Base-by-base conservation (phyloP, 1,140 invertebrate genomes). In the Ctenoplectra terminalis region DNA sequence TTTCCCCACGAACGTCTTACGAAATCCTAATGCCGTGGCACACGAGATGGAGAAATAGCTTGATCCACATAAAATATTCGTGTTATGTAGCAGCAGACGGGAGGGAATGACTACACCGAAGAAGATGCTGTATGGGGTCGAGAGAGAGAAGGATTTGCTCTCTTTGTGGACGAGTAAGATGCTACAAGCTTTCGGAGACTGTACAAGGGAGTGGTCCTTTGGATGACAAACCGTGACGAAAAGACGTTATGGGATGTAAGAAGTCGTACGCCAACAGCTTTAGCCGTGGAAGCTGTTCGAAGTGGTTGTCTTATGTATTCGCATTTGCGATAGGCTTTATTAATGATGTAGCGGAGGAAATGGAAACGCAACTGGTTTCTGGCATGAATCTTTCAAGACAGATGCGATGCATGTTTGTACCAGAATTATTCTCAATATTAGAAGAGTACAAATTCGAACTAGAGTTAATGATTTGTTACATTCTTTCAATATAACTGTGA, bases 161-260 rank as follows among this genome's bases (percentile, higher is more conserved):
- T 34, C 29, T 31, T 64, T 9, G 20, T 23, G 29, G 26, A 11
- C 20, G 20, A 50, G 13, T 50, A 23, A 50, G 31, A 23, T 8
- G 46, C 17, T 34, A 13, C 46, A 4, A 11, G 60, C 34, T 61
- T 37, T n/a, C 17, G 46, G 11, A 23, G 17, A 29, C 9, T 34
- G 9, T 23, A 20, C 1, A 23, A 6, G 40, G 8, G 11, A 13
- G 26, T 23, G 29, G 37, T 50, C 31, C 46, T 23, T 69, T 34
- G 67, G 26, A 52, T 15, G 67, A 52, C 67, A 52, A 70, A 34
- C 48, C 43, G 48, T 17, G 43, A 52, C 23, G 67, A 52, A n/a
- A 52, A 15, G 31, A 37, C 23, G 66, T 52, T 23, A 2, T 11
- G 5, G 23, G 23, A 70, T 50, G 46, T 31, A 31, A 34, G 31